Base-by-base conservation (phyloP, 2,797 vertebrate species). In the Meriones psammophilus region DNA sequence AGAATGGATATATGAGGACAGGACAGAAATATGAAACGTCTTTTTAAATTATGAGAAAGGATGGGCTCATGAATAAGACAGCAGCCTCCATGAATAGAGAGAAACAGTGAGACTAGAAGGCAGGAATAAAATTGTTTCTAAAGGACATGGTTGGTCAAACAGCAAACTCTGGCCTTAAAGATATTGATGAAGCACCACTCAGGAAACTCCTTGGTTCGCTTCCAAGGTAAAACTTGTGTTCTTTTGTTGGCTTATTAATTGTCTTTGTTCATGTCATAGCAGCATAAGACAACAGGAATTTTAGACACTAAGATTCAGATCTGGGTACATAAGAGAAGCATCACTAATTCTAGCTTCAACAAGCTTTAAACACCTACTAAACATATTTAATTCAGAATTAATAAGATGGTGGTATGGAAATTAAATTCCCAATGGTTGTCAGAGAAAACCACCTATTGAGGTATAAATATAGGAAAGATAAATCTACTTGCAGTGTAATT, bases 401-500 rank as follows among this genome's bases (percentile, higher is more conserved):
- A 98, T 98, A 97, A 97, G 90, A 69, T 92, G 87, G 94, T 92
- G 86, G 94, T 79, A 95, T 95, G 94, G 89, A 97, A 98, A 98
- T 98, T 98, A 98, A 98, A 97, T 98, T 90, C 92, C 76, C 89
- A 87, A 89, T 97, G 96, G 95, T 98, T 98, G 92, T 98, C 88
- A 58, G 88, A 64, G 96, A 97, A 30, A 46, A 97, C 54, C n/a
- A 97, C 92, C 95, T 98, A 95, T 88, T 98, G 97, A 98, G 96
- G 96, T 97, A 97, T 97, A 97, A 98, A 95, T 97, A 97, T 98
- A 98, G 89, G 98, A 98, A 97, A 98, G 96, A 98, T 98, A 98
- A 98, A 98, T 98, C 97, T 97, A 92, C 86, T 97, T 97, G 79
- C 88, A 89, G 86, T 96, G 97, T 98, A 98, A 98, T 98, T 98